A percentile compares a stretch with the other conserved stretches of the same genome.
phyloP scores from a whole-genome alignment of 2,888 invertebrate genomes.

The Matsumyia berberina region DNA sequence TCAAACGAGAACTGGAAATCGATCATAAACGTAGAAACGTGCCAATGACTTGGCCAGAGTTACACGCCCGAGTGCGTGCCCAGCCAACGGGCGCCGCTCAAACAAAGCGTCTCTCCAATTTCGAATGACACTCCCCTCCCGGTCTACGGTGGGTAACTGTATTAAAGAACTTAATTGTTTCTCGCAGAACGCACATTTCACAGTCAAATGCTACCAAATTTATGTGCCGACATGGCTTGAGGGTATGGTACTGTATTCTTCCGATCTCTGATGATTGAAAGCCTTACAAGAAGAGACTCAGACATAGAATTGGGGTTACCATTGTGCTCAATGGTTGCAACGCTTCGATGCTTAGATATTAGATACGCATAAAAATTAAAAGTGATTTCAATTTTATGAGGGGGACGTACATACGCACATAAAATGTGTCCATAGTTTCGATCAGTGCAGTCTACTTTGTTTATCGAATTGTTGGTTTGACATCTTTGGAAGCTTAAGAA shows the following conservation, averaged over 20 bases:
- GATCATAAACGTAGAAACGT: conserved; percentile 58
- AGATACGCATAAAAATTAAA: conserved; percentile 20
- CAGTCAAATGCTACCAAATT: conserved; percentile 32
- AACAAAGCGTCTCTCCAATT: conserved; percentile 43
- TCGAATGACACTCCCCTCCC: conserved; percentile 43
- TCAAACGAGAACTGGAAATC: conserved; percentile 26
- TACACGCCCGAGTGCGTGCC: conserved; percentile 57
- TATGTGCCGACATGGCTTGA: conserved; percentile 9
- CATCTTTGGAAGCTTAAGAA: no score
- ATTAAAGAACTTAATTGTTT: conserved; percentile 45
- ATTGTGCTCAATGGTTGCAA: conserved; percentile 19
- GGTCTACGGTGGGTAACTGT: conserved; percentile 28
- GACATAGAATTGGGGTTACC: conserved; percentile 16
- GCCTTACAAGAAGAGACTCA: background rate
- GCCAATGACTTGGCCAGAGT: conserved; percentile 49
- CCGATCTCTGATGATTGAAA: conserved; percentile 3
- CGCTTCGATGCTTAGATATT: conserved; percentile 32
- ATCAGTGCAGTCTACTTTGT: no score
- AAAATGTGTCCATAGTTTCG: background rate
- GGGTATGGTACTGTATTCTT: background rate
- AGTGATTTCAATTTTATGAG: background rate
- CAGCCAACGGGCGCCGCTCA: conserved; percentile 53
- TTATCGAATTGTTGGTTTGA: no score
- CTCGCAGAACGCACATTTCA: conserved; percentile 27
- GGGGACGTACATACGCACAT: background rate